Evolutionary conservation across 2,888 invertebrate genomes (phyloP), one percentile per base, ranked within the genome.

Genomic region (Biston betularia): DNA sequence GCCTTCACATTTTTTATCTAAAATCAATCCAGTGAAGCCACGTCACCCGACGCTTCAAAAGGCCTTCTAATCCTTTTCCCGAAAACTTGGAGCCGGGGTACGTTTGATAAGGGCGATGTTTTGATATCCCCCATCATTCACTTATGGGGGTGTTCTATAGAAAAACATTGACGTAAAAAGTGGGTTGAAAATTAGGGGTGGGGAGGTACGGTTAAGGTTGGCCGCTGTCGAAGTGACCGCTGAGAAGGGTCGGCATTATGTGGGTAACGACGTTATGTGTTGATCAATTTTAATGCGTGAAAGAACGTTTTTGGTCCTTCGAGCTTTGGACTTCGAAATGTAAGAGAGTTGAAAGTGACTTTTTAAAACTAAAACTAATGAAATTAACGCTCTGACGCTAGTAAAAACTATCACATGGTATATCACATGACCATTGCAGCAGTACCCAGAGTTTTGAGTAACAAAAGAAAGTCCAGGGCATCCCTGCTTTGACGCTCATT

Each of bases 161-260:
- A 93, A 93, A 93, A 93, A 93, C 93, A 93, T 92, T 92, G 92
- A 90, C 88, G 92, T 92, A 93, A 93, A 93, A 93, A 93, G 88
- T 89, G 90, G 92, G 89, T 85, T 88, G 89, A 81, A 88, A 88
- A 88, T 88, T 83, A 84, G 83, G 85, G 86, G 81, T 79, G 73
- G 75, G 81, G 81, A 79, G 73, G 75, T 80, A 81, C 84, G 84
- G 89, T 84, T 85, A 89, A 88, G 90, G 91, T 87, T 85, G 83
- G 84, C 89, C 90, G 89, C 89, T 93, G 93, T 92, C 93, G 93
- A 93, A 90, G 89, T 92, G 93, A 93, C 93, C 93, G 89, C 91
- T 93, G 93, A 93, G 92, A 80, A 91, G 93, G 93, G 93, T 93
- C 81, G 82, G 88, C 84, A 88, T 92, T 91, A 89, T 92, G 88